Percentiles rank a stretch among this genome's conserved stretches.
Conservation (phyloP, 2,797 vertebrate genomes). For the Valencia hispanica region DNA sequence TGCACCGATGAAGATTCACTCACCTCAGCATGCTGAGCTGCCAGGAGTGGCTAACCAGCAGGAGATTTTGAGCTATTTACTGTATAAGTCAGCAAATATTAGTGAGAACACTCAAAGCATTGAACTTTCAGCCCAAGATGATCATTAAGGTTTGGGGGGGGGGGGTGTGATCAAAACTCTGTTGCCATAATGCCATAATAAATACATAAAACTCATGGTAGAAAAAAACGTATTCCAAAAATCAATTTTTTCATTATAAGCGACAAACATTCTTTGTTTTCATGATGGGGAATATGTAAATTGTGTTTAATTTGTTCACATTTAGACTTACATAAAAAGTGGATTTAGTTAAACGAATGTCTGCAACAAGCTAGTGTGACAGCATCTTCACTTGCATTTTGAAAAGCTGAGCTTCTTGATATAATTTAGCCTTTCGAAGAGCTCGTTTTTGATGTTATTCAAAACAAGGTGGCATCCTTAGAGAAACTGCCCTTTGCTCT, state of each 20-base stretch:
- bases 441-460: constrained; percentile 8
- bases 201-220: too few relatives aligned
- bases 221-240: too few relatives aligned
- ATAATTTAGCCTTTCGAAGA: constrained; percentile 1
- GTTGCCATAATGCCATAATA: too few relatives aligned
- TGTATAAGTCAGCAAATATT: too few relatives aligned
- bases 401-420: background rate
- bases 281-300: background rate
- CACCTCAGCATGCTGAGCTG: too few relatives aligned
- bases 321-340: background rate
- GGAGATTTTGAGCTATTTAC: too few relatives aligned
- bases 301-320: background rate
- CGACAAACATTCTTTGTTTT: background rate
- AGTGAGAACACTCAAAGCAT: too few relatives aligned
- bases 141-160: too few relatives aligned
- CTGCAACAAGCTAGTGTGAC: background rate
- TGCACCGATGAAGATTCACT: too few relatives aligned
- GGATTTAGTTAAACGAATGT: background rate
- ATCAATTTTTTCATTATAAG: background rate
- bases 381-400: background rate
- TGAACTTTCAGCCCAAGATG: too few relatives aligned
- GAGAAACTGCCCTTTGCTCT: constrained; percentile 18
- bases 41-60: too few relatives aligned
- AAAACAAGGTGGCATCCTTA: constrained; percentile 35
- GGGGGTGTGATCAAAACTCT: too few relatives aligned